These are phyloP conservation scores for Numenius phaeopus DNA, from an alignment of 2,797 vertebrate species.

Conservation along the genomic window DNA sequence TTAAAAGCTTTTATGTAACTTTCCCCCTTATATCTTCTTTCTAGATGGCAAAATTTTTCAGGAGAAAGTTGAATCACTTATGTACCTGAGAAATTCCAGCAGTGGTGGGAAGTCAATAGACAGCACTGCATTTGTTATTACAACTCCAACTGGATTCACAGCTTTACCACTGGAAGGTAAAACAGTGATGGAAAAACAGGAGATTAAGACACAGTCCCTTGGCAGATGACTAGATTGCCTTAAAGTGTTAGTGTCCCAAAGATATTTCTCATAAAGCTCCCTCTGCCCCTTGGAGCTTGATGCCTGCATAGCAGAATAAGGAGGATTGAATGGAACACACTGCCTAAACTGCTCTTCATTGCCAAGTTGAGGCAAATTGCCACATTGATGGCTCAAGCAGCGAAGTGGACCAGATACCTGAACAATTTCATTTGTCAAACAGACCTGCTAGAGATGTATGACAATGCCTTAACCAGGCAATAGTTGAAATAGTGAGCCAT, in stretches of 20 bases:
- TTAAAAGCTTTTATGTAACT: background rate
- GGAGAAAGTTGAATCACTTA: constrained; percentile 95
- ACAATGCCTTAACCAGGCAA: background rate
- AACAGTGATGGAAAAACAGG: background rate
- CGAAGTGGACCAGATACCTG: background rate
- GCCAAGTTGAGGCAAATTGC: background rate
- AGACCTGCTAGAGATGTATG: background rate
- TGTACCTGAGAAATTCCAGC: constrained; percentile 89
- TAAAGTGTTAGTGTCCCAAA: background rate
- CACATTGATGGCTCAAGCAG: background rate
- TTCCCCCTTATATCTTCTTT: background rate
- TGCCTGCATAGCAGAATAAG: background rate
- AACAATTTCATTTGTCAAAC: background rate
- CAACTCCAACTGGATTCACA: constrained; percentile 84
- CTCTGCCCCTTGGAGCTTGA: background rate
- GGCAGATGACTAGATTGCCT: background rate
- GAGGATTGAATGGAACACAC: background rate
- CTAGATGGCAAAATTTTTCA: constrained; percentile 96
- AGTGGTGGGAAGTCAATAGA: constrained; percentile 86
- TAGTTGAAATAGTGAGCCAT: background rate
- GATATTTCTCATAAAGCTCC: background rate
- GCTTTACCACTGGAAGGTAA: constrained; percentile 86
- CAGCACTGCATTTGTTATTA: constrained; percentile 86
- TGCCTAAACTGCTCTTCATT: background rate
- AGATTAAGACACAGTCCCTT: background rate